Base-by-base conservation (phyloP, 2,797 vertebrate genomes). In the Rhadinocentrus ornatus region DNA sequence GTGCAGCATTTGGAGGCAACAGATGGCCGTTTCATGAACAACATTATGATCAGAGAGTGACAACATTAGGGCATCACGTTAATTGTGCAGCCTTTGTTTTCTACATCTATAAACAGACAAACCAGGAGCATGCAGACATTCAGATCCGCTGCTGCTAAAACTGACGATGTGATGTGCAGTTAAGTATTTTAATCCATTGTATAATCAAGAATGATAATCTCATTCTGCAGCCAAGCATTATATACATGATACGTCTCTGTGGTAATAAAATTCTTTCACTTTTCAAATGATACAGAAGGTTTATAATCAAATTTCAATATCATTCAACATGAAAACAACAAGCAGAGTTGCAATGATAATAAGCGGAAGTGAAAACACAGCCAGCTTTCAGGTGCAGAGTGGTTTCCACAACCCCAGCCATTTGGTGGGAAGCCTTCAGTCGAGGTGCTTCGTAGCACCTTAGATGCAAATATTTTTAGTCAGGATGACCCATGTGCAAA, bases 401-500 rank as follows among this genome's bases (percentile, higher is more conserved):
- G 0, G 13, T 11, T 55, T 55, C 60, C 80, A 68, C 71, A 71
- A 29, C 62, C 63, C n/a, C 35, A 62, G 66, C 66, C 62, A 12
- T 78, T 63, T 39, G 74, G 2, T 44, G 69, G 54, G 54, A n/a
- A 13, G 70, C 53, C 65, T 63, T 64, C 48, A 34, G 29, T 48
- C 15, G 8, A 46, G 63, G 18, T 39, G 68, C 81, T 65, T 63
- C 56, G 3, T 24, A 41, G 66, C 77, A 76, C 71, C 76, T 74
- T 70, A 1, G 27, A 76, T 80, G 84, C 71, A 72, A 72, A 83
- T 88, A 84, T 87, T 86, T 87, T 81, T 84, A 82, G 83, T 78
- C 18, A 12, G 7, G 61, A 26, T 77, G 79, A 86, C 83, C 85
- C 66, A 1, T 35, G 83, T 71, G 69, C 85, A 76, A 73, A 65